A percentile compares a stretch with the other conserved stretches of the same genome.
These are phyloP conservation scores for Hyperoplus lanceolatus DNA, from an alignment of 2,797 vertebrate genomes.

Conservation along the genomic window DNA sequence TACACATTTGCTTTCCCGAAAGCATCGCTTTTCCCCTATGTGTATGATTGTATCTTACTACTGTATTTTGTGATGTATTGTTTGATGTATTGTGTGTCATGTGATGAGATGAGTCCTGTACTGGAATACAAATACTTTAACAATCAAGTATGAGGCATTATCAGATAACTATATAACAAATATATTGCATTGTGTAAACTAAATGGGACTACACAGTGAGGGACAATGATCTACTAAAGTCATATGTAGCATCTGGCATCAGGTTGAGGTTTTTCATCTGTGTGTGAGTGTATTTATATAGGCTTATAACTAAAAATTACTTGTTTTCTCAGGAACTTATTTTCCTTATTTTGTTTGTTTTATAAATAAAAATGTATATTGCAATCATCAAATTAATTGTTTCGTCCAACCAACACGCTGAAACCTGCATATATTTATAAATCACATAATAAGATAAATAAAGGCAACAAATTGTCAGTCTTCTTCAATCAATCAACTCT, in stretches of 20 bases:
- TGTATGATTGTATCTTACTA: too few species aligned
- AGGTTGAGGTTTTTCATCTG: background rate
- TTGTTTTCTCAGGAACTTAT: background rate
- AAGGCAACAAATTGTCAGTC: background rate
- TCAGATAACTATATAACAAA: background rate
- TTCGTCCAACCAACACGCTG: background rate
- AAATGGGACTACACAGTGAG: background rate
- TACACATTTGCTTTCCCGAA: constrained; percentile 63
- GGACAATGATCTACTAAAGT: background rate
- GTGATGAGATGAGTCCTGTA: constrained; percentile 20
- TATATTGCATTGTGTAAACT: background rate
- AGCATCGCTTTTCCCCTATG: background rate
- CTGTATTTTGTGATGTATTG: background rate
- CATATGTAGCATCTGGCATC: background rate
- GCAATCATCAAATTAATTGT: background rate
- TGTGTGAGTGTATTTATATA: background rate
- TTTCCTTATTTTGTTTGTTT: background rate
- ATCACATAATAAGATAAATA: background rate
- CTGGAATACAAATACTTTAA: constrained; percentile 15
- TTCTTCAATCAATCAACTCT: background rate
- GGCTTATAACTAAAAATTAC: background rate
- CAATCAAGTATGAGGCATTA: constrained; percentile 7
- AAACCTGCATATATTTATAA: background rate
- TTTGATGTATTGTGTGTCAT: constrained; percentile 11
- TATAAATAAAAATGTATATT: background rate